Evolutionary conservation across 2,113 vertebrate species (phyloP), one percentile per base, ranked within the genome.

Genomic region (Fukomys damarensis): DNA sequence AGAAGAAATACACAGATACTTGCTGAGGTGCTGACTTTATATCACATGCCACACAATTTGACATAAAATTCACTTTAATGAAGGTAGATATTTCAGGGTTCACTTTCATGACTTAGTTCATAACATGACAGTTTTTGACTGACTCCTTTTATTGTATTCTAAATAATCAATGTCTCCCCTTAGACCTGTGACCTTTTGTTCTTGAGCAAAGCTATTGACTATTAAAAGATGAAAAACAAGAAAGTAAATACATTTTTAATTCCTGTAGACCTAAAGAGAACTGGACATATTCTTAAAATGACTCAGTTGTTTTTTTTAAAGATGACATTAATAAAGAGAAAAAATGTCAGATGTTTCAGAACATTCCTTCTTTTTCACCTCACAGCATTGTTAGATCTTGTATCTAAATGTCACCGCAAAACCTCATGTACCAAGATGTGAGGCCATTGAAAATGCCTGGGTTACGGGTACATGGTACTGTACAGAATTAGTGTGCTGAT

Each of bases 11-110:
- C 65, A 94, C 56, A 91, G 88, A 97, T 95, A 59, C 86, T 98
- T 98, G 97, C 97, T 97, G 95, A 98, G 97, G 92, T 97, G 97
- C 86, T 97, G 97, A 97, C 97, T 98, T 98, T 98, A 98, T 98
- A 98, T 98, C 98, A 98, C 98, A 98, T 98, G 98, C 98, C 98
- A 98, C 98, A 98, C 98, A 97, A 82, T 97, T 98, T 98, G 98
- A 98, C 98, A 98, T 98, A 98, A 98, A 89, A 95, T 97, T 93
- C 97, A 98, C 98, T 98, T 97, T 98, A 98, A 98, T 98, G 98
- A 98, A 98, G 98, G 97, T 92, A 54, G 95, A 97, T 98, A 98
- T 98, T 98, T 98, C 87, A 95, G 89, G 94, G 22, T 97, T 97
- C 96, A 22, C 96, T 95, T 98, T 98, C 92, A 95, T 97, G 96